Evolutionary conservation across 2,888 invertebrate genomes (phyloP).

Genomic region (Caenorhabditis sp.): DNA sequence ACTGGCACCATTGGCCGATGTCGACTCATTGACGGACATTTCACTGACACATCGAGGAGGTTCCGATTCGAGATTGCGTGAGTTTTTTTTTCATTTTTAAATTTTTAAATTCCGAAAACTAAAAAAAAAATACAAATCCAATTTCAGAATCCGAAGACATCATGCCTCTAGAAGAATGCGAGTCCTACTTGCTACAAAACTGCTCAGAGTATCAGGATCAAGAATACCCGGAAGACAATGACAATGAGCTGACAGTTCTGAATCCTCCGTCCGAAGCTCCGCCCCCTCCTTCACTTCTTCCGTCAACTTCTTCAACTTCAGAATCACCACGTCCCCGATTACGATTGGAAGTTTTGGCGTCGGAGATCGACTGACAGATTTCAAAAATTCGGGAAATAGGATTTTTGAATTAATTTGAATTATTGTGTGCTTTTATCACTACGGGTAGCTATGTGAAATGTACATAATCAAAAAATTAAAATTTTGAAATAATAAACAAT

Average conservation of each 20-base stretch:
- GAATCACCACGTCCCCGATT: neutral
- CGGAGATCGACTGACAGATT: constrained; percentile 28
- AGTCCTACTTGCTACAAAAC: constrained; percentile 20
- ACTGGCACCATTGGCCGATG: constrained; percentile 61
- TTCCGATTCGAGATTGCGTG: constrained; percentile 47
- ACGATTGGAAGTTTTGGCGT: constrained; percentile 35
- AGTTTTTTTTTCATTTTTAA: constrained; percentile 20
- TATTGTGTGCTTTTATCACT: neutral
- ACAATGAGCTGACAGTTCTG: constrained; percentile 15
- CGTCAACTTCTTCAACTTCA: neutral
- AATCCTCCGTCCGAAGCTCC: constrained; percentile 6
- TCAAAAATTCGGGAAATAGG: constrained; percentile 11
- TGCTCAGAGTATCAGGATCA: too few species aligned
- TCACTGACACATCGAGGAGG: constrained; percentile 51
- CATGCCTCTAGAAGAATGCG: constrained; percentile 14
- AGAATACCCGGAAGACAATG: neutral
- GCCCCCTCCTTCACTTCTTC: neutral
- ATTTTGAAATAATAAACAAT: too few species aligned
- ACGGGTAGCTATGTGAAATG: constrained; percentile 13
- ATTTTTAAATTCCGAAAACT: too few species aligned
- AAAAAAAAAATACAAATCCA: too few species aligned
- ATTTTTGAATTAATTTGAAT: constrained; percentile 32
- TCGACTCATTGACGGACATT: constrained; percentile 55
- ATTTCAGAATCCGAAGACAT: constrained; percentile 50
- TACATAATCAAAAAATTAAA: constrained; percentile 19